These are phyloP conservation scores for Ferdinandea cuprea DNA, from an alignment of 2,888 invertebrate species.

Conservation along the genomic window DNA sequence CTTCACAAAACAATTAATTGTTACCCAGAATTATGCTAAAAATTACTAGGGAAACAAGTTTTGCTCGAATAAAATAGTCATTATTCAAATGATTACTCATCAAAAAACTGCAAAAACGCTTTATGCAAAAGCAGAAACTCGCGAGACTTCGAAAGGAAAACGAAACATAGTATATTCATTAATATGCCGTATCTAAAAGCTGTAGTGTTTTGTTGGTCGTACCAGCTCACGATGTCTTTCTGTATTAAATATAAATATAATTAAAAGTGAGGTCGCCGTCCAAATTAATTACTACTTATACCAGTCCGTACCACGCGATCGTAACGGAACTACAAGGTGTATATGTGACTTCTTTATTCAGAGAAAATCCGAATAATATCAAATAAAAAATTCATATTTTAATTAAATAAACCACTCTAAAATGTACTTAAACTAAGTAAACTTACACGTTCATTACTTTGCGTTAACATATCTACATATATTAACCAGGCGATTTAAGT, in stretches of 20 bases:
- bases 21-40: conserved; percentile 20
- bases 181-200: conserved; percentile 52
- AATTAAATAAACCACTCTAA: too few relatives aligned
- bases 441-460: too few relatives aligned
- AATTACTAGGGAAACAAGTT: conserved; percentile 39
- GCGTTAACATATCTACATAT: too few relatives aligned
- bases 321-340: conserved; percentile 24
- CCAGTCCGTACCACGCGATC: conserved; percentile 62
- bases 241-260: conserved; percentile 70
- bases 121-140: conserved; percentile 57
- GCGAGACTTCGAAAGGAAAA: conserved; percentile 45
- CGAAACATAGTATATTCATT: conserved; percentile 56
- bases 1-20: conserved; percentile 6
- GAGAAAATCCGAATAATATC: too few relatives aligned
- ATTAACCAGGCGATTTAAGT: too few relatives aligned
- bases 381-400: too few relatives aligned
- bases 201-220: conserved; percentile 47
- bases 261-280: conserved; percentile 59
- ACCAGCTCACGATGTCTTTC: conserved; percentile 75
- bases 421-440: too few relatives aligned
- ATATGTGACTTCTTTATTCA: conserved; percentile 29
- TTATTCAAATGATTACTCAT: conserved; percentile 26
- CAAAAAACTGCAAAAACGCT: conserved; percentile 11
- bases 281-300: conserved; percentile 66
- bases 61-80: conserved; percentile 12